Base-by-base conservation (phyloP, 1,140 invertebrate genomes). In the Centruroides sculpturatus region DNA sequence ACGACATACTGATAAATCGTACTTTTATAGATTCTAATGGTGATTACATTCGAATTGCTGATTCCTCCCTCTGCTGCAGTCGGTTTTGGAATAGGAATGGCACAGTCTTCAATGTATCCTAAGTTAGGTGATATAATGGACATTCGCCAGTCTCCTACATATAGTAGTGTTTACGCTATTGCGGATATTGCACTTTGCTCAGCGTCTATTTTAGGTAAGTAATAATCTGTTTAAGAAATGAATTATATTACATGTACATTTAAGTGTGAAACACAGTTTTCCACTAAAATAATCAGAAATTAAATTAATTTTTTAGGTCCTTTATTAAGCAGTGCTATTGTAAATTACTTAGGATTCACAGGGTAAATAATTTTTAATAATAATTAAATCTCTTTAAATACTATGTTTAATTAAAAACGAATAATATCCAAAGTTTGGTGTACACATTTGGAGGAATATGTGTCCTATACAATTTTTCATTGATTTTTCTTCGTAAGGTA, bases 101-200 rank as follows among this genome's bases (percentile, higher is more conserved):
- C 98, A 8, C 95, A 98, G 73, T 94, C 92, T 10, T 94, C 92
- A 0, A 98, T 98, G 93, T 97, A 98, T 91, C 95, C 95, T 0
- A 89, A 96, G 72, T 81, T 98, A 55, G 95, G 92, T 1, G 94
- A 92, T 73, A 76, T 98, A 54, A 94, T 98, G 13, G 95, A 99
- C 72, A 89, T 98, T 64, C 80, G 95, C 53, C 94, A 98, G 73
- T 84, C 87, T 10, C 89, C 92, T 3, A 89, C 97, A 55, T 98
- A 98, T 71, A 93, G 94, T 35, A 94, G 89, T 61, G 93, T 98
- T 11, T 98, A 98, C 71, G 94, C 95, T 12, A 94, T 99, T 65
- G 95, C 95, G 10, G 97, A 99, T 73, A 91, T 98, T 1, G 95
- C 97, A 4, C 99, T 99, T 76, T 99, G 96, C 75, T 79, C 98